phyloP scores from a whole-genome alignment of 2,113 vertebrate genomes.

The Phaethornis superciliosus region DNA sequence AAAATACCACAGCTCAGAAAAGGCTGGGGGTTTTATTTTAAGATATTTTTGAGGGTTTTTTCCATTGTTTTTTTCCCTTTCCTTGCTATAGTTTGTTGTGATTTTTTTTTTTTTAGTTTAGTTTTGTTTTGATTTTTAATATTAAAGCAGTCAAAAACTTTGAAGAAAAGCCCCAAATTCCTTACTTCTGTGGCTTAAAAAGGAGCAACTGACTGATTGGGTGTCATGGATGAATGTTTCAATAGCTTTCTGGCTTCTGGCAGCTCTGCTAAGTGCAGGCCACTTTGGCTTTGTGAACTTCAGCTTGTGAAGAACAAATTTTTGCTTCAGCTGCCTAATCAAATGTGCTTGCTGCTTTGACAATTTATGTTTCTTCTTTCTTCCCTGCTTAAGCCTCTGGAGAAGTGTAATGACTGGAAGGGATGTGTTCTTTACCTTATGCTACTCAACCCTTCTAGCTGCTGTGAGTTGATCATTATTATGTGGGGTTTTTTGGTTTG shows the following conservation, averaged over 20 bases:
- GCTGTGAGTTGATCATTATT: constrained; percentile 27
- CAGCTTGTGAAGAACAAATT: neutral
- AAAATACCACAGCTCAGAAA: neutral
- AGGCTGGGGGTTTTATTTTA: neutral
- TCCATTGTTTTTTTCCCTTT: neutral
- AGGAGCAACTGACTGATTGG: neutral
- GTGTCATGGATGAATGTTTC: neutral
- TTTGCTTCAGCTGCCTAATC: neutral
- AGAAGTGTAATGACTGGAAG: constrained; percentile 26
- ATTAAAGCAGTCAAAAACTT: neutral
- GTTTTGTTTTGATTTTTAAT: neutral
- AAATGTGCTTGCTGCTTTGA: constrained; percentile 25
- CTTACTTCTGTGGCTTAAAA: neutral
- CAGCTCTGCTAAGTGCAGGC: neutral
- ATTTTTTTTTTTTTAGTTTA: neutral
- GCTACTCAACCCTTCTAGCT: constrained; percentile 17
- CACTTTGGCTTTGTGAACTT: neutral
- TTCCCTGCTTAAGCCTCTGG: constrained; percentile 47
- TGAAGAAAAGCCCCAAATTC: neutral
- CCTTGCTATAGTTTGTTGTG: neutral
- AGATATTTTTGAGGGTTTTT: too few relatives aligned
- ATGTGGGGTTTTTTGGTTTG: neutral
- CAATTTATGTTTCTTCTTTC: constrained; percentile 21
- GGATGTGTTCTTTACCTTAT: neutral
- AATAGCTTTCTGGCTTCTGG: neutral